Evolutionary conservation across 1,140 invertebrate genomes (phyloP), one percentile per base, ranked within the genome.

Genomic region (Mylabris phalerata): DNA sequence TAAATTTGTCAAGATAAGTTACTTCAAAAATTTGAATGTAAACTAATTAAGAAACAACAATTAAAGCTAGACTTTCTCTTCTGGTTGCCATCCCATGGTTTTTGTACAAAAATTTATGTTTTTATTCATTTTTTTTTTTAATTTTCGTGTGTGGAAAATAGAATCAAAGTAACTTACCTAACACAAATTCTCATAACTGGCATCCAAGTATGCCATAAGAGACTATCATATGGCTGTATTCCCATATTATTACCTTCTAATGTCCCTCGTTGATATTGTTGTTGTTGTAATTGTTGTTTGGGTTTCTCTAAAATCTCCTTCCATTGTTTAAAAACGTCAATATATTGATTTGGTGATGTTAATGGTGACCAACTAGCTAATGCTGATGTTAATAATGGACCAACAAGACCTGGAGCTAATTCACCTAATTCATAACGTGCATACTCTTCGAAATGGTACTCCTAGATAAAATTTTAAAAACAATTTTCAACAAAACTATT

Each of bases 141-240:
- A 42, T 42, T 42, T 42, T 19, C 19, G 19, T 42, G 9, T 42
- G 3, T 42, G 3, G 11, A 42, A 42, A 42, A 42, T 9, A 42
- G 26, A 55, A 55, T 48, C 55, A 49, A 49, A 55, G 58, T 61
- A 69, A 71, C 79, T 77, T 79, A 86, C 80, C 81, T 78, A 66
- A 88, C 79, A 39, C 87, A 82, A 58, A 78, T 78, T 64, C 90
- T 79, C 52, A 94, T 77, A 55, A 79, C 80, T 32, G 93, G 93
- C 82, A 95, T 89, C 84, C 93, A 92, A 1, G 88, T 84, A 58
- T 93, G 88, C 93, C 93, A 96, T 51, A 97, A 77, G 3, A 96
- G 75, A 62, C 81, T 81, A 68, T 90, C 86, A 69, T 91, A 93
- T 1, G 89, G 85, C 70, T 87, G 84, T 73, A 89, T 84, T 48